Conservation (phyloP, 1,140 invertebrate species). For the Orussus abietinus region DNA sequence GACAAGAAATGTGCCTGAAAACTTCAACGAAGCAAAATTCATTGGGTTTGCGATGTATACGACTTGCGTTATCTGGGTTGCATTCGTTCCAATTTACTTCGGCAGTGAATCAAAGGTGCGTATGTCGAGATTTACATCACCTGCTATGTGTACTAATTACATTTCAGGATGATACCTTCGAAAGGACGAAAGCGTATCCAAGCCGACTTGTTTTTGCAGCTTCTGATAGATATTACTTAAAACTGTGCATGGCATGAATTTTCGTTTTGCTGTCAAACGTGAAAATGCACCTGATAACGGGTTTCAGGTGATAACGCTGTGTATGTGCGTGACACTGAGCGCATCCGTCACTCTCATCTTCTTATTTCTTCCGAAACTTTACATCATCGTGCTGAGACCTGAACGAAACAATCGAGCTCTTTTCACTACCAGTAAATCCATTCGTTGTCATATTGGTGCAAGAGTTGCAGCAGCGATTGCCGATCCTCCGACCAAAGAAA, state of each 20-base stretch:
- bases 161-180: background rate
- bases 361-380: slow-evolving; percentile 76
- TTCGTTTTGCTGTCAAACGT: no score
- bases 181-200: no score
- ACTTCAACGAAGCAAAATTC: slow-evolving; percentile 84
- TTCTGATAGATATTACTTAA: no score
- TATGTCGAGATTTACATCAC: no score
- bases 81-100: slow-evolving; percentile 83
- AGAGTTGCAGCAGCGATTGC: slow-evolving; percentile 47
- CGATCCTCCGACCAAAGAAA: slow-evolving; percentile 30
- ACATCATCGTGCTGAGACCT: slow-evolving; percentile 72
- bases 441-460: slow-evolving; percentile 74
- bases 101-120: slow-evolving; percentile 68
- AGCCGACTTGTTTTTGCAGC: no score
- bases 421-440: slow-evolving; percentile 75
- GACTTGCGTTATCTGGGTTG: slow-evolving; percentile 83
- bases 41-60: slow-evolving; percentile 86
- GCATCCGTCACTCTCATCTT: slow-evolving; percentile 73
- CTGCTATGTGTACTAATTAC: background rate
- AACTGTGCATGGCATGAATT: no score
- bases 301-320: slow-evolving; percentile 63
- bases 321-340: slow-evolving; percentile 68
- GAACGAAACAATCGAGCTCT: slow-evolving; percentile 74
- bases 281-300: slow-evolving; percentile 9
- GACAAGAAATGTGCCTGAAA: slow-evolving; percentile 82